A percentile compares a stretch with the other conserved stretches of the same genome.
Conservation (phyloP, 37 sponge, comb jelly and placozoan genomes). For the Diacarnus erythraeanus region DNA sequence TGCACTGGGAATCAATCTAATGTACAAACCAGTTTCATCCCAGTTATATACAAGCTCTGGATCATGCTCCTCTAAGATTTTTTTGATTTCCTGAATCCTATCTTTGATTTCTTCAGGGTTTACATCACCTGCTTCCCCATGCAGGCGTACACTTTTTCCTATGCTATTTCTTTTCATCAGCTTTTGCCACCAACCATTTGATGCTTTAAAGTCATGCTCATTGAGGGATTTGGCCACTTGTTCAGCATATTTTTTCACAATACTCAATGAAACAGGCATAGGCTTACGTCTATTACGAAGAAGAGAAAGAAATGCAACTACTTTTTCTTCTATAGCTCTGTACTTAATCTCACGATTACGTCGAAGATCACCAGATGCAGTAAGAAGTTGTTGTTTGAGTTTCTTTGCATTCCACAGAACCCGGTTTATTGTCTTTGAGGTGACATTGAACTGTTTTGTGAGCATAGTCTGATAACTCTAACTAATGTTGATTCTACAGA, state of each 20-base stretch:
- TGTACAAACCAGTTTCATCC: neutral
- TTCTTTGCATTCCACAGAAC: neutral
- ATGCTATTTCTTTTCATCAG: neutral
- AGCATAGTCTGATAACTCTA: conserved; percentile 1
- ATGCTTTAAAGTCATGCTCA: conserved; percentile 7
- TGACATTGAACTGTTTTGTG: conserved; percentile 2
- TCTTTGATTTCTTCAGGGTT: no score
- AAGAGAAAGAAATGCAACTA: neutral
- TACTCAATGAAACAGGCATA: conserved; percentile 7
- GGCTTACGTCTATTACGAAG: neutral
- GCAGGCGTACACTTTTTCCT: conserved; percentile 3
- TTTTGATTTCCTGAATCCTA: no score
- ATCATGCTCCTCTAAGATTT: conserved; percentile 2
- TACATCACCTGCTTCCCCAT: conserved; percentile 8
- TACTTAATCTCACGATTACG: conserved; percentile 7
- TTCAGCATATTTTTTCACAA: conserved; percentile 10
- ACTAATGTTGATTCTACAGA: no score
- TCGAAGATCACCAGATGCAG: conserved; percentile 9
- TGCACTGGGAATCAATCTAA: conserved; percentile 7
- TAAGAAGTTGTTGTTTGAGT: conserved; percentile 10
- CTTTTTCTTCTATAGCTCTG: neutral
- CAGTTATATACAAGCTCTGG: conserved; percentile 1
- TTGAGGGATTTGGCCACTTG: conserved; percentile 11
- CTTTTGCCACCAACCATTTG: no score
- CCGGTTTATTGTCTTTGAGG: neutral